These are phyloP conservation scores for Callyntrura guangdongensis DNA, from an alignment of 2,888 invertebrate genomes.

Conservation along the genomic window DNA sequence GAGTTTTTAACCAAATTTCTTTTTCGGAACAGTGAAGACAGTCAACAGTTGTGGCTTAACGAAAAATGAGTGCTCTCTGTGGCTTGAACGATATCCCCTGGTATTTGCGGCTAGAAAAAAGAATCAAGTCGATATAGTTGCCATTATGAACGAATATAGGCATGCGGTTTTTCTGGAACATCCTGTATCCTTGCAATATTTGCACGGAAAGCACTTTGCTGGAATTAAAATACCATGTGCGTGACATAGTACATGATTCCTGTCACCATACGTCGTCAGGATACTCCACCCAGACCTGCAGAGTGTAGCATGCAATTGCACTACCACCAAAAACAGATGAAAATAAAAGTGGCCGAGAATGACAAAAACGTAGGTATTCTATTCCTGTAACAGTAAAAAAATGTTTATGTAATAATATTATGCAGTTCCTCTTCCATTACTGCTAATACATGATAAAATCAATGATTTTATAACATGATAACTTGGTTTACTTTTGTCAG, in stretches of 20 bases:
- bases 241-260: constrained; percentile 12
- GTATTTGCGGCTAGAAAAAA: too few species aligned
- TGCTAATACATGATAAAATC: background rate
- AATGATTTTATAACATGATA: background rate
- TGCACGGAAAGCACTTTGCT: constrained; percentile 3
- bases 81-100: too few species aligned
- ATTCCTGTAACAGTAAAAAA: too few species aligned
- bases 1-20: background rate
- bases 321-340: background rate
- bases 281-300: background rate
- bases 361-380: background rate
- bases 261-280: background rate
- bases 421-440: background rate
- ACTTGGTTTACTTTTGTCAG: background rate
- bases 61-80: too few species aligned
- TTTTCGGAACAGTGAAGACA: too few species aligned
- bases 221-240: background rate
- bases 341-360: background rate
- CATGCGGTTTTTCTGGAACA: too few species aligned
- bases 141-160: too few species aligned
- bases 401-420: background rate
- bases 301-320: background rate
- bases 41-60: too few species aligned
- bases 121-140: too few species aligned
- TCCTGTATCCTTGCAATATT: too few species aligned